phyloP scores from a whole-genome alignment of 2,113 vertebrate species.

The Hipposideros armiger region DNA sequence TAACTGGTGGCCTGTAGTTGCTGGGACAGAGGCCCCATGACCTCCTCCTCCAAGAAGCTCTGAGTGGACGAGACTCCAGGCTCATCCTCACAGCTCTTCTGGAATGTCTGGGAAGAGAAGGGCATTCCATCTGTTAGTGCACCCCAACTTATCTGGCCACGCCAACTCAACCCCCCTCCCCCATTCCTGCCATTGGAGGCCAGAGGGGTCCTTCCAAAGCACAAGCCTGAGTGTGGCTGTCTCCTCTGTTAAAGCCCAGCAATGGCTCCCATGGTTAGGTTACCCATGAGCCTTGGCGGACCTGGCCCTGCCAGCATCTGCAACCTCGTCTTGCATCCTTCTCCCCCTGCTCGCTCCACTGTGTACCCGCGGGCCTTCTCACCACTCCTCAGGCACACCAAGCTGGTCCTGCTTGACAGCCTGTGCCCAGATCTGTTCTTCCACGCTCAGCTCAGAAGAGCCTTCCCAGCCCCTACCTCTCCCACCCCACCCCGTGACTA shows the following conservation, averaged over 20 bases:
- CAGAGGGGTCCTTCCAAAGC: background rate
- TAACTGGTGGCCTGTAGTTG: background rate
- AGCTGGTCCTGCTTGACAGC: background rate
- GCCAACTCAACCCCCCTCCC: too few species aligned
- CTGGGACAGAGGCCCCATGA: background rate
- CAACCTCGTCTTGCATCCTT: background rate
- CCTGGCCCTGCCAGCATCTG: background rate
- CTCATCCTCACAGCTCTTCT: background rate
- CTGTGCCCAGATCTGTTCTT: background rate
- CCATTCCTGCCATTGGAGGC: background rate
- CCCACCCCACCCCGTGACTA: background rate
- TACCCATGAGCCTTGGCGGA: accelerated
- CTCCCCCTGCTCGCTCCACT: background rate
- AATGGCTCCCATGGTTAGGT: background rate
- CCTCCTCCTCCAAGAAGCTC: background rate
- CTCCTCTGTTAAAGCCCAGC: background rate
- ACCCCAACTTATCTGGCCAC: background rate
- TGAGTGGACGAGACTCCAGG: background rate
- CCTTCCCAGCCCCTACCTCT: background rate
- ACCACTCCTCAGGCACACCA: too few species aligned
- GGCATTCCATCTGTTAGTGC: background rate
- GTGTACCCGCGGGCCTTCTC: accelerated
- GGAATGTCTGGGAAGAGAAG: slow-evolving; percentile 73
- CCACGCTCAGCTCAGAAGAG: background rate
- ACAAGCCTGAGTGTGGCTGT: background rate